Conservation (phyloP, 2,113 vertebrate genomes). For the Tachysurus vachellii region DNA sequence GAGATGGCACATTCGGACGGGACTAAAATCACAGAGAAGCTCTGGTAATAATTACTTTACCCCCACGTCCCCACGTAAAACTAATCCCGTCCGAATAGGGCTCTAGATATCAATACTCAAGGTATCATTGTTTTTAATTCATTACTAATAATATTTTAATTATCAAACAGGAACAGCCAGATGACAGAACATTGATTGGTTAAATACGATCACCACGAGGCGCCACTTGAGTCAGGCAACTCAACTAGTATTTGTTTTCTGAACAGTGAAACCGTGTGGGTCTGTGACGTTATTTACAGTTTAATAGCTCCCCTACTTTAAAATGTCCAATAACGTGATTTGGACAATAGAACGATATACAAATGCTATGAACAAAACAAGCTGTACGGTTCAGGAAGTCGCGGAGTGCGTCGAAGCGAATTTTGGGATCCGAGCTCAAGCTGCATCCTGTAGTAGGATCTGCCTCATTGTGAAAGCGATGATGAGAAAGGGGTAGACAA, state of each 20-base stretch:
- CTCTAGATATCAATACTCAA: too few species aligned
- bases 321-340: not conserved
- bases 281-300: not conserved
- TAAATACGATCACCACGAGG: too few species aligned
- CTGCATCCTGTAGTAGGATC: constrained; percentile 56
- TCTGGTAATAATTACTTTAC: too few species aligned
- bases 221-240: not conserved
- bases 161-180: too few species aligned
- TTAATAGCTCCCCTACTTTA: not conserved
- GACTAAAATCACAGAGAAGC: too few species aligned
- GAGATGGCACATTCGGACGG: too few species aligned
- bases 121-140: too few species aligned
- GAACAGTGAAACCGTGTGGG: too few species aligned
- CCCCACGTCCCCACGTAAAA: too few species aligned
- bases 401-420: not conserved
- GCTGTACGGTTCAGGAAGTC: not conserved
- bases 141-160: too few species aligned
- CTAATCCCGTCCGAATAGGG: too few species aligned
- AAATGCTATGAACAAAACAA: not conserved
- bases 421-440: constrained; percentile 33
- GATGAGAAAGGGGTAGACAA: constrained; percentile 70
- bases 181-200: not conserved
- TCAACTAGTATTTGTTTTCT: too few species aligned
- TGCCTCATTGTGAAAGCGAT: constrained; percentile 39
- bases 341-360: not conserved